Percentiles rank a stretch among this genome's conserved stretches.
phyloP scores from a whole-genome alignment of 2,113 vertebrate genomes.

The Zingel zingel region DNA sequence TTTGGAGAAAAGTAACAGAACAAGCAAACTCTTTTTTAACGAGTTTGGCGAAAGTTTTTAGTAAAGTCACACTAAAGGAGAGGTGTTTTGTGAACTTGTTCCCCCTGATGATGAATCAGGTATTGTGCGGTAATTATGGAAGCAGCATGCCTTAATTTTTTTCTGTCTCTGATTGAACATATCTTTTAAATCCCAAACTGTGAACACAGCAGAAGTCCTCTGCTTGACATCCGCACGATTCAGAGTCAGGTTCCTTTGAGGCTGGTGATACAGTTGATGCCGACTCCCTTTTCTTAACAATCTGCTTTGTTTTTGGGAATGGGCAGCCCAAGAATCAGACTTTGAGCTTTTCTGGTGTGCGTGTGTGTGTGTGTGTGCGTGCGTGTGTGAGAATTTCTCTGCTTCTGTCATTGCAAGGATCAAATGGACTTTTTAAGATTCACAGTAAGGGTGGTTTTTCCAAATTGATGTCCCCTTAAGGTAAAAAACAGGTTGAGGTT shows the following conservation, averaged over 20 bases:
- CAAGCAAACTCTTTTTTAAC: conserved; percentile 59
- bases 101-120: conserved; percentile 36
- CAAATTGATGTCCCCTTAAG: conserved; percentile 1
- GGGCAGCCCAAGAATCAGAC: neutral
- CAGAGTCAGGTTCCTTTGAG: conserved; percentile 29
- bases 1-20: conserved; percentile 31
- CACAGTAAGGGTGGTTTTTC: neutral
- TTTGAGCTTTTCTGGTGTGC: neutral
- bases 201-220: conserved; percentile 44
- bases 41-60: conserved; percentile 42
- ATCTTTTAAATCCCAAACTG: conserved; percentile 54
- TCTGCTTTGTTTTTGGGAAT: neutral
- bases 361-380: neutral
- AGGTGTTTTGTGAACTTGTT: conserved; percentile 35
- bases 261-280: conserved; percentile 6
- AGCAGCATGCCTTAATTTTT: conserved; percentile 37
- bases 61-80: conserved; percentile 37
- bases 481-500: conserved; percentile 4
- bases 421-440: neutral
- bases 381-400: neutral
- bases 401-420: neutral
- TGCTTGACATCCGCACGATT: conserved; percentile 24
- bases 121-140: conserved; percentile 50
- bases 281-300: neutral
- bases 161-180: conserved; percentile 52